Evolutionary conservation across 2,888 invertebrate genomes (phyloP).

Genomic region (Cynaeus angustus): DNA sequence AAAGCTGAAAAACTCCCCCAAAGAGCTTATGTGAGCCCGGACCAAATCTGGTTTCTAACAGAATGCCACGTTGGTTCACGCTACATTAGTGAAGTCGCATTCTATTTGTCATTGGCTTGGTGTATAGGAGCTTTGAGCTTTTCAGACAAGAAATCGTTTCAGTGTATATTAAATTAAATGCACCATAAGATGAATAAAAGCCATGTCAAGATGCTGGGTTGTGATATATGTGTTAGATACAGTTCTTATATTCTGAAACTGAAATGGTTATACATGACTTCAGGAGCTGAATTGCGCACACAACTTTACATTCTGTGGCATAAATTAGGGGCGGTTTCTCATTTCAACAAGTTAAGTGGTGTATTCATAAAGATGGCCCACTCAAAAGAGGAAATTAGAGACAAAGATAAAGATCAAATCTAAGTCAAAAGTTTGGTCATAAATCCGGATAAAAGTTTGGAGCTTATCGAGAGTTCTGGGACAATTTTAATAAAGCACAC

Average conservation of each 20-base stretch:
- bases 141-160: conserved; percentile 38
- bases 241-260: conserved; percentile 4
- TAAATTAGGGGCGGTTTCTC: conserved; percentile 18
- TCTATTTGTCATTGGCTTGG: conserved; percentile 55
- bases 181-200: conserved; percentile 40
- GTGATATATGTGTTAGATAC: conserved; percentile 7
- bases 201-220: conserved; percentile 1
- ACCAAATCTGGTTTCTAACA: conserved; percentile 53
- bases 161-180: conserved; percentile 44
- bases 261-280: background rate
- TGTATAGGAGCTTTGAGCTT: conserved; percentile 37
- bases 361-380: conserved; percentile 31
- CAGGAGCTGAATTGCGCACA: background rate
- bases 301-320: conserved; percentile 12
- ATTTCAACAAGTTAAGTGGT: conserved; percentile 20
- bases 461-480: conserved; percentile 12
- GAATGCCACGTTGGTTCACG: conserved; percentile 53
- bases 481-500: conserved; percentile 24
- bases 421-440: conserved; percentile 28
- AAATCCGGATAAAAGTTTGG: conserved; percentile 26
- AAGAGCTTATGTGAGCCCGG: conserved; percentile 6
- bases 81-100: conserved; percentile 57
- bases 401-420: conserved; percentile 31
- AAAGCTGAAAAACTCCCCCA: no score
- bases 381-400: conserved; percentile 25